Evolutionary conservation across 2,797 vertebrate genomes (phyloP).

Genomic region (Harpagifer antarcticus): DNA sequence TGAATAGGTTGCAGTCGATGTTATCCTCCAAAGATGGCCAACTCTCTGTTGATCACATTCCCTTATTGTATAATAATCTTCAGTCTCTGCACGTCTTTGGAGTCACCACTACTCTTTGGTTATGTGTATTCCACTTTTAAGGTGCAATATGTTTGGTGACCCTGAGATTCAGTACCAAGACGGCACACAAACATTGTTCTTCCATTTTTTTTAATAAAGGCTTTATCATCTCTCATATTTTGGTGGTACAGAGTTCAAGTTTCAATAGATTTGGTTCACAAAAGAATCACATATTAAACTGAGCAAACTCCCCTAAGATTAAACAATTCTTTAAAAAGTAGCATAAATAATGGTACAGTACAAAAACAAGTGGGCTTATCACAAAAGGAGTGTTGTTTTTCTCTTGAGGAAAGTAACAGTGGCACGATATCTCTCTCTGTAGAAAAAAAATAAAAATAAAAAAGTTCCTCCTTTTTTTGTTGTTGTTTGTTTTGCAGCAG

Average conservation of each 20-base stretch:
- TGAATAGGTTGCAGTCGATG: too few relatives aligned
- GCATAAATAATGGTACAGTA: slow-evolving; percentile 84
- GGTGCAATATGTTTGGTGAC: not conserved
- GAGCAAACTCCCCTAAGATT: slow-evolving; percentile 72
- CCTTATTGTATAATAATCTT: too few relatives aligned
- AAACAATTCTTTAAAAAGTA: slow-evolving; percentile 73
- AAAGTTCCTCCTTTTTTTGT: slow-evolving; percentile 52
- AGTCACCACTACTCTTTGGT: not conserved
- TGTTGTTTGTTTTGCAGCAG: slow-evolving; percentile 51
- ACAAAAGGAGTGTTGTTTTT: slow-evolving; percentile 57
- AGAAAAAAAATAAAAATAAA: slow-evolving; percentile 73
- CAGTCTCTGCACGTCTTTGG: too few relatives aligned
- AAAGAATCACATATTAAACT: slow-evolving; percentile 76
- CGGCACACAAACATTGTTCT: slow-evolving; percentile 13
- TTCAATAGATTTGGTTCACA: slow-evolving; percentile 83
- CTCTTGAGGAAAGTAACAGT: slow-evolving; percentile 70
- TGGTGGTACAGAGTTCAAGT: slow-evolving; percentile 84
- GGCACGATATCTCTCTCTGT: slow-evolving; percentile 70
- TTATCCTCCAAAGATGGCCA: too few relatives aligned
- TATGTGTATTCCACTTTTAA: not conserved
- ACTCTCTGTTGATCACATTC: too few relatives aligned
- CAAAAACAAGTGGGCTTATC: slow-evolving; percentile 83
- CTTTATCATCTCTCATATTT: slow-evolving; percentile 74
- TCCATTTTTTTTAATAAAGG: slow-evolving; percentile 74
- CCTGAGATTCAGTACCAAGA: slow-evolving; percentile 9